Evolutionary conservation across 2,888 invertebrate species (phyloP).

Genomic region (Auanema sp.): DNA sequence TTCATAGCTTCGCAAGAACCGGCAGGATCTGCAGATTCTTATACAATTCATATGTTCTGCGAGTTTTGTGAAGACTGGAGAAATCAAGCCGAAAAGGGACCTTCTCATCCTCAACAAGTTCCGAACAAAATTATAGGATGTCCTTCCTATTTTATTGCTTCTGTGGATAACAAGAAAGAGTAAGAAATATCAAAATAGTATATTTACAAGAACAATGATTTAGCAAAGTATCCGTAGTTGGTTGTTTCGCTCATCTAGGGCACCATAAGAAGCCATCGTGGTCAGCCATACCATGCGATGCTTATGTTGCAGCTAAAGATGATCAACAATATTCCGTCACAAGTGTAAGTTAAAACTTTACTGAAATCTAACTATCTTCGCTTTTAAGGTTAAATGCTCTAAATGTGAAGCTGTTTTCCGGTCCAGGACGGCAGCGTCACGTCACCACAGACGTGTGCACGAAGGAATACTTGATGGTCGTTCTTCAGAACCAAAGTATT

Average conservation of each 20-base stretch:
- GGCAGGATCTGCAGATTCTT: conserved; percentile 8
- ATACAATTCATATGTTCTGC: conserved; percentile 11
- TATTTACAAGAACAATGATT: too few relatives aligned
- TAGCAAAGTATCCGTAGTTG: conserved; percentile 16
- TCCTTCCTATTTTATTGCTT: conserved; percentile 18
- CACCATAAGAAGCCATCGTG: conserved; percentile 18
- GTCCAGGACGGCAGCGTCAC: conserved; percentile 13
- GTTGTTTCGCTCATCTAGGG: conserved; percentile 21
- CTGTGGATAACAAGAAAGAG: conserved; percentile 19
- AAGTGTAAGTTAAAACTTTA: background rate
- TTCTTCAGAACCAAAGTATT: background rate
- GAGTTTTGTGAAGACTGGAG: conserved; percentile 22
- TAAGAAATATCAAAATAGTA: too few relatives aligned
- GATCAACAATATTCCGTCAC: background rate
- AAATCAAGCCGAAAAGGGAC: conserved; percentile 11
- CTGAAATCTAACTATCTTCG: background rate
- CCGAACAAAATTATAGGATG: conserved; percentile 17
- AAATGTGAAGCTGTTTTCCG: conserved; percentile 16
- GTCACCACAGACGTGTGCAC: conserved; percentile 17
- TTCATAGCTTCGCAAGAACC: conserved; percentile 15
- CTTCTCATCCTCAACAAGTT: conserved; percentile 12
- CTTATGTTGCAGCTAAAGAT: conserved; percentile 5
- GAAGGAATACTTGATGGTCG: background rate
- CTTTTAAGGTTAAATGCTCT: conserved; percentile 17
- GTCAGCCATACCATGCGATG: conserved; percentile 4